Conservation (phyloP, 2,797 vertebrate genomes). For the Schizopygopsis pylzovi region DNA sequence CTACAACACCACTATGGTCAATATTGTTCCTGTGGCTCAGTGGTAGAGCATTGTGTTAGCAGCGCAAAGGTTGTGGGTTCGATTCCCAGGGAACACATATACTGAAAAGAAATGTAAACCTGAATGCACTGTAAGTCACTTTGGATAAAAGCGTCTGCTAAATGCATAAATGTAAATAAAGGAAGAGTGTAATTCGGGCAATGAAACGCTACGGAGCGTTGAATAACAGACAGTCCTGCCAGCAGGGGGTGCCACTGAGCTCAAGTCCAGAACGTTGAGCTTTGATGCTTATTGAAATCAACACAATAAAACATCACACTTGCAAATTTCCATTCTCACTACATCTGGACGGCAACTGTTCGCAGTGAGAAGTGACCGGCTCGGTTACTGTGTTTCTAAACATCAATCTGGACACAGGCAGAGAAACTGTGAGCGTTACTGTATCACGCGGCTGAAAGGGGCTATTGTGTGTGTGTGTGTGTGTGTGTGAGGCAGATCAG, state of each 20-base stretch:
- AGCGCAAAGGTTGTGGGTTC: too few species aligned
- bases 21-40: neutral
- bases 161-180: neutral
- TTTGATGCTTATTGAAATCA: constrained; percentile 12
- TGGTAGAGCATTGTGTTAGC: too few species aligned
- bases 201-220: neutral
- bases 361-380: constrained; percentile 13
- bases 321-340: constrained; percentile 6
- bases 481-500: neutral
- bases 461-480: constrained; percentile 14
- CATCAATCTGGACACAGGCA: neutral
- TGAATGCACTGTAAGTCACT: too few species aligned
- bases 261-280: neutral
- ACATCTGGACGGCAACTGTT: constrained; percentile 44
- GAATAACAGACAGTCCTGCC: constrained; percentile 19
- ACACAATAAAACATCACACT: constrained; percentile 12
- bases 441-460: constrained; percentile 14
- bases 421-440: constrained; percentile 2
- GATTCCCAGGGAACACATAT: too few species aligned
- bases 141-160: too few species aligned
- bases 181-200: neutral
- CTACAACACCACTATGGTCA: neutral
- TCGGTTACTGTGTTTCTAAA: neutral
- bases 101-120: too few species aligned
- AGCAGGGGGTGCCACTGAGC: constrained; percentile 51